phyloP scores from a whole-genome alignment of 1,140 invertebrate genomes.

The Ptiloglossa arizonensis region DNA sequence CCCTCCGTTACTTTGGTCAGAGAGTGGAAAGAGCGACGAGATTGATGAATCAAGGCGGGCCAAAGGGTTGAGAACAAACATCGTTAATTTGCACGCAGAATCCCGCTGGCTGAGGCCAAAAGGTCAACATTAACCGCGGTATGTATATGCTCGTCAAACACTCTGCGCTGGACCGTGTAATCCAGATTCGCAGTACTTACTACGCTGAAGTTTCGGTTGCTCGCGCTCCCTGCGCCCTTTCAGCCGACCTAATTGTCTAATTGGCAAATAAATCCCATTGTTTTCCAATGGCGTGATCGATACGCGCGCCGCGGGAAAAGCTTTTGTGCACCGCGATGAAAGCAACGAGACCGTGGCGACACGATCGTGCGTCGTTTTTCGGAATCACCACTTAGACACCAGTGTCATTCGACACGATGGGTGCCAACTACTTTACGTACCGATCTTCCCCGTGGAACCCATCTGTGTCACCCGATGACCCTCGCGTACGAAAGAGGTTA shows the following conservation, averaged over 20 bases:
- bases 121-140: slow-evolving; percentile 75
- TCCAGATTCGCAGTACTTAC: slow-evolving; percentile 55
- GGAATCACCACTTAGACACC: neutral
- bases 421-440: slow-evolving; percentile 31
- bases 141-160: slow-evolving; percentile 73
- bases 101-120: slow-evolving; percentile 68
- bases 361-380: slow-evolving; percentile 1
- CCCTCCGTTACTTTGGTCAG: neutral
- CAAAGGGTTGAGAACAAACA: slow-evolving; percentile 77
- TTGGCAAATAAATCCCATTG: slow-evolving; percentile 78
- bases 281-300: slow-evolving; percentile 66
- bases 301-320: slow-evolving; percentile 37
- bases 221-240: slow-evolving; percentile 47
- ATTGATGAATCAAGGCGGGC: slow-evolving; percentile 42
- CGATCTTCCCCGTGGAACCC: neutral
- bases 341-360: neutral
- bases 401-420: slow-evolving; percentile 31
- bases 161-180: slow-evolving; percentile 70
- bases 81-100: slow-evolving; percentile 77
- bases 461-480: neutral
- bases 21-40: slow-evolving; percentile 16
- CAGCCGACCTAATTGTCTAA: slow-evolving; percentile 73
- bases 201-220: slow-evolving; percentile 51
- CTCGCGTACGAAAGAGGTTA: neutral
- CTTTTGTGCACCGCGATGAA: slow-evolving; percentile 23